phyloP scores from a whole-genome alignment of 2,113 vertebrate species.

The Zingel zingel region DNA sequence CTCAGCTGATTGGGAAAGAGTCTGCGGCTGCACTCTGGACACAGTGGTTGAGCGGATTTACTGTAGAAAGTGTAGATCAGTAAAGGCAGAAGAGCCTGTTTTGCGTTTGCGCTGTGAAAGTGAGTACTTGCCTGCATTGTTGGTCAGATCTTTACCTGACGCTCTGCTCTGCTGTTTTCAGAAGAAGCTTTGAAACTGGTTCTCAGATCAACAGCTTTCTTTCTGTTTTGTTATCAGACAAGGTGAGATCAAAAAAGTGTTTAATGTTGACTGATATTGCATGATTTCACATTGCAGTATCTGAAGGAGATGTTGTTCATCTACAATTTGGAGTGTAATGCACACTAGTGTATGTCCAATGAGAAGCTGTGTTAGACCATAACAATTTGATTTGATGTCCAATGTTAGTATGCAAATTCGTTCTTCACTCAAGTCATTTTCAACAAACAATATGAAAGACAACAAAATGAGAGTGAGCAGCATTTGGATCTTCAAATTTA shows the following conservation, averaged over 20 bases:
- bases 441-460: neutral
- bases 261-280: neutral
- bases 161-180: neutral
- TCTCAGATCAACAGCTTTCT: neutral
- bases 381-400: neutral
- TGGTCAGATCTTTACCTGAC: neutral
- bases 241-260: neutral
- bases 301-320: neutral
- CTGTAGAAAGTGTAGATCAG: neutral
- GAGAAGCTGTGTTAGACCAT: neutral
- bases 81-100: neutral
- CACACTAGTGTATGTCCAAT: neutral
- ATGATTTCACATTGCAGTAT: neutral
- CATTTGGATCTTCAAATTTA: neutral
- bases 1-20: neutral
- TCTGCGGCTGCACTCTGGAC: neutral
- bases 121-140: slow-evolving; percentile 37
- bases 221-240: neutral
- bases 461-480: neutral
- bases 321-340: neutral
- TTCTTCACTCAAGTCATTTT: neutral
- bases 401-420: neutral
- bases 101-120: slow-evolving; percentile 7
- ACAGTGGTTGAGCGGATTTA: neutral
- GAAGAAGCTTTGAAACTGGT: neutral